Evolutionary conservation across 2,797 vertebrate genomes (phyloP).

Genomic region (Coilia nasus): DNA sequence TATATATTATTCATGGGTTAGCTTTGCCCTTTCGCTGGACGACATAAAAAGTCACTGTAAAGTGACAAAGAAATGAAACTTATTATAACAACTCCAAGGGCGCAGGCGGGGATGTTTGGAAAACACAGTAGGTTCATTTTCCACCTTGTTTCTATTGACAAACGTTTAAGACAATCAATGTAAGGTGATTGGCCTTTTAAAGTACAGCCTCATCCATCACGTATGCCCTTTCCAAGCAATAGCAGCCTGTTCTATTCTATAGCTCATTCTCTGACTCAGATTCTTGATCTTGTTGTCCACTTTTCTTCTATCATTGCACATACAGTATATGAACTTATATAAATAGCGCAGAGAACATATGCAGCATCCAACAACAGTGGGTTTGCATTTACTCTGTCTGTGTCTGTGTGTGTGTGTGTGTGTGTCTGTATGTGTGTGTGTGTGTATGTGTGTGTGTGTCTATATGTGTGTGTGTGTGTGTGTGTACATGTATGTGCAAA

Average conservation of each 20-base stretch:
- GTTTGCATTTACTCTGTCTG: conserved; percentile 12
- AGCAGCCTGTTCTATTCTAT: conserved; percentile 22
- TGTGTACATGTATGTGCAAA: neutral
- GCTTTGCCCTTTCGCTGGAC: conserved; percentile 38
- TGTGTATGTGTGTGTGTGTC: neutral
- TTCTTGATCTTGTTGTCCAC: neutral
- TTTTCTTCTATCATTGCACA: conserved; percentile 28
- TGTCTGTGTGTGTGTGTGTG: no score
- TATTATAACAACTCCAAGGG: conserved; percentile 53
- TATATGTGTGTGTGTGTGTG: neutral
- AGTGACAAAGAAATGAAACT: conserved; percentile 44
- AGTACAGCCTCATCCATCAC: conserved; percentile 56
- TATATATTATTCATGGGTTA: conserved; percentile 57
- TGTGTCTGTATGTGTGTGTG: neutral
- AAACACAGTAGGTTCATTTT: conserved; percentile 29
- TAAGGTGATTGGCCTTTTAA: conserved; percentile 54
- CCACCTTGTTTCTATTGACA: conserved; percentile 48
- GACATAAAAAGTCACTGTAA: conserved; percentile 47
- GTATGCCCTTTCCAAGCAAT: conserved; percentile 49
- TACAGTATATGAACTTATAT: neutral
- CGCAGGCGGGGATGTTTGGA: conserved; percentile 39
- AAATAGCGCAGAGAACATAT: no score
- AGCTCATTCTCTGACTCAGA: conserved; percentile 1
- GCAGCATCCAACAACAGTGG: no score
- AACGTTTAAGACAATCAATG: conserved; percentile 54